Conservation (phyloP, 1,140 invertebrate genomes). For the Pseudobourletiella spinata region DNA sequence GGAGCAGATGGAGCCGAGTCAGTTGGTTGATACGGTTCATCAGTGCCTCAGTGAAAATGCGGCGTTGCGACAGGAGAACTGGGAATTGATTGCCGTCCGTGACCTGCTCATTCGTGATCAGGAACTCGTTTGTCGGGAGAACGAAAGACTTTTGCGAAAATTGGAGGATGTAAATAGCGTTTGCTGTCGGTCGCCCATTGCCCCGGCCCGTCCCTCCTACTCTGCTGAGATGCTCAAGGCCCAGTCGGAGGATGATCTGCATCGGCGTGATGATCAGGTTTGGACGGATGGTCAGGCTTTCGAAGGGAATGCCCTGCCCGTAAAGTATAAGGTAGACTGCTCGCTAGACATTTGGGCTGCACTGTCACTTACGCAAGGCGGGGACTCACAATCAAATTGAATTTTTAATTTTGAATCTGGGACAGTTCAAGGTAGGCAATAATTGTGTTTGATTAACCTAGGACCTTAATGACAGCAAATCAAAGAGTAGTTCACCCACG, state of each 20-base stretch:
- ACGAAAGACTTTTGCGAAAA: conserved; percentile 74
- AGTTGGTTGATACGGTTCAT: conserved; percentile 62
- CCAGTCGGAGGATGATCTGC: conserved; percentile 38
- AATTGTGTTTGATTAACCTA: too few relatives aligned
- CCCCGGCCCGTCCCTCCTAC: conserved; percentile 60
- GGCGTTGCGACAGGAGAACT: conserved; percentile 72
- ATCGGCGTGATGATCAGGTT: neutral
- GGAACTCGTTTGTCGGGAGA: conserved; percentile 79
- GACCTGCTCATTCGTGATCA: conserved; percentile 77
- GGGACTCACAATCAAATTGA: too few relatives aligned
- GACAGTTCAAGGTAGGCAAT: too few relatives aligned
- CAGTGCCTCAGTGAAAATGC: conserved; percentile 77
- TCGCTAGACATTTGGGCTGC: too few relatives aligned
- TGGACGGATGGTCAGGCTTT: too few relatives aligned
- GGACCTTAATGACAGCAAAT: too few relatives aligned
- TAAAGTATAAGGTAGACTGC: too few relatives aligned
- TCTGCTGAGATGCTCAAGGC: conserved; percentile 50
- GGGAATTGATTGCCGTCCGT: conserved; percentile 67
- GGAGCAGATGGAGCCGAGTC: conserved; percentile 56
- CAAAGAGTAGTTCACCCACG: conserved; percentile 17
- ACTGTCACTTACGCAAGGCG: too few relatives aligned
- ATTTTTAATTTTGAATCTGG: too few relatives aligned
- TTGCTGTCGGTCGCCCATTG: conserved; percentile 65
- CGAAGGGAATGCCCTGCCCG: neutral
- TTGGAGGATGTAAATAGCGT: conserved; percentile 77